A percentile compares a stretch with the other conserved stretches of the same genome.
phyloP scores from a whole-genome alignment of 2,888 invertebrate species.

The Diogma glabrata region DNA sequence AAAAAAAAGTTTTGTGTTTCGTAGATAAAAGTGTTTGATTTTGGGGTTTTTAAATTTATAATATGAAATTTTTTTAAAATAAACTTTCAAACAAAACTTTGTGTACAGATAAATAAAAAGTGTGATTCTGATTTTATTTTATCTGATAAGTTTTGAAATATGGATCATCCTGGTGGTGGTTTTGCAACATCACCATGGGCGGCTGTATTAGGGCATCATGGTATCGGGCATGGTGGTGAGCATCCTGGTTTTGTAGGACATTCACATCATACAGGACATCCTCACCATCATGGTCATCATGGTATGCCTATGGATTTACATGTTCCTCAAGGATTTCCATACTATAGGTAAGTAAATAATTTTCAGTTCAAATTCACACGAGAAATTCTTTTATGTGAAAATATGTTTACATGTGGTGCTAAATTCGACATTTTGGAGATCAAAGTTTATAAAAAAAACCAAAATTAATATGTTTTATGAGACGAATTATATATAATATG shows the following conservation, averaged over 20 bases:
- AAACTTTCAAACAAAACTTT: neutral
- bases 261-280: constrained; percentile 38
- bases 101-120: neutral
- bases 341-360: constrained; percentile 61
- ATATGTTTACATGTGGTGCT: neutral
- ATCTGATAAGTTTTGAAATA: constrained; percentile 26
- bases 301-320: constrained; percentile 85
- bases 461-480: too few relatives aligned
- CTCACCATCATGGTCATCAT: constrained; percentile 43
- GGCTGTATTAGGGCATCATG: constrained; percentile 55
- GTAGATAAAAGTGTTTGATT: neutral
- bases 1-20: too few relatives aligned
- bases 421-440: neutral
- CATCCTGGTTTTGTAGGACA: constrained; percentile 37
- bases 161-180: constrained; percentile 71
- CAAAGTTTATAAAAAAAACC: neutral
- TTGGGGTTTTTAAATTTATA: neutral
- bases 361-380: neutral
- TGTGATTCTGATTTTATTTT: too few relatives aligned
- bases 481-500: too few relatives aligned
- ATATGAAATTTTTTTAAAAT: neutral
- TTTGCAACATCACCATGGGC: constrained; percentile 70
- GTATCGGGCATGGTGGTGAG: constrained; percentile 33
- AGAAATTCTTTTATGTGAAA: too few relatives aligned
- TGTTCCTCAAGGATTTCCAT: constrained; percentile 83